Percentiles rank a stretch among this genome's conserved stretches.
phyloP scores from a whole-genome alignment of 2,113 vertebrate genomes.

The Ranitomeya variabilis region DNA sequence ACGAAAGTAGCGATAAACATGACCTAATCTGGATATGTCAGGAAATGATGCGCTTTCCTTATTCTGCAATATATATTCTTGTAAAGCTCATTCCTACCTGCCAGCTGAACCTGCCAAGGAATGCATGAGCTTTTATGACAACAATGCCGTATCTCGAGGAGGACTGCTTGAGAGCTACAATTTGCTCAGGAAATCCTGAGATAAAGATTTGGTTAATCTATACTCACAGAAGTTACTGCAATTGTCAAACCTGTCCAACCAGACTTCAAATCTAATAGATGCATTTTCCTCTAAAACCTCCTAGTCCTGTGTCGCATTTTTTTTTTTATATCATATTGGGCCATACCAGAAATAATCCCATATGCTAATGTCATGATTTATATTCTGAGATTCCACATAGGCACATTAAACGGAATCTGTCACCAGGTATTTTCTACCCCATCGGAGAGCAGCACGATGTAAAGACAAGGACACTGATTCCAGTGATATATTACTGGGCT shows the following conservation, averaged over 20 bases:
- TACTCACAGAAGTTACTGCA: constrained; percentile 41
- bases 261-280: constrained; percentile 1
- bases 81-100: constrained; percentile 56
- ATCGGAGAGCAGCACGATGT: too few relatives aligned
- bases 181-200: constrained; percentile 57
- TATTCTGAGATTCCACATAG: background rate
- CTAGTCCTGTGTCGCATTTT: background rate
- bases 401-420: too few relatives aligned
- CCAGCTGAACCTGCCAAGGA: constrained; percentile 57
- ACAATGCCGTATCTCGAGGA: constrained; percentile 21
- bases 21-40: background rate
- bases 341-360: too few relatives aligned
- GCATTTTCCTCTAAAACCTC: background rate
- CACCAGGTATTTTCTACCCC: too few relatives aligned
- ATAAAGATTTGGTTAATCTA: constrained; percentile 56
- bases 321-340: background rate
- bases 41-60: constrained; percentile 17
- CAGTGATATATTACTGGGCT: too few relatives aligned
- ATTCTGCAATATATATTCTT: constrained; percentile 25
- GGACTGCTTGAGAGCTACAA: constrained; percentile 29
- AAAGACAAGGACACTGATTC: too few relatives aligned
- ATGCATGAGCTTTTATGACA: constrained; percentile 50
- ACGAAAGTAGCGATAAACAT: background rate
- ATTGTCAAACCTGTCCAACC: constrained; percentile 37
- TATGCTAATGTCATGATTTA: background rate